Conservation (phyloP, 2,113 vertebrate genomes). For the Phoenicopterus ruber region DNA sequence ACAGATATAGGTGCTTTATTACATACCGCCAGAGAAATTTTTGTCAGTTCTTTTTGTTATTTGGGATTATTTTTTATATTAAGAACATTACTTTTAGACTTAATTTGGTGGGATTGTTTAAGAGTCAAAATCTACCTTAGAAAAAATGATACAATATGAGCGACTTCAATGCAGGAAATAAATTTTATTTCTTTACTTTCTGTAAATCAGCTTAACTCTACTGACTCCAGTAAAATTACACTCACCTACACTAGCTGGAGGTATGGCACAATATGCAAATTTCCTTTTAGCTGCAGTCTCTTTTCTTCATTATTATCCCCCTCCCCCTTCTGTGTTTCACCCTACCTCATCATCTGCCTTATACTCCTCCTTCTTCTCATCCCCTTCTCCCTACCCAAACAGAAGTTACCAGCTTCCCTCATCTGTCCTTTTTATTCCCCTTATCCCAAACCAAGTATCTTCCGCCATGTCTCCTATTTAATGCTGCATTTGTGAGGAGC, state of each 20-base stretch:
- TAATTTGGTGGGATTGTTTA: not conserved
- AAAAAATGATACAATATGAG: not conserved
- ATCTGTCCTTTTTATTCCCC: not conserved
- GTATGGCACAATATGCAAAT: not conserved
- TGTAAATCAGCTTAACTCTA: not conserved
- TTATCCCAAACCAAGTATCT: not conserved
- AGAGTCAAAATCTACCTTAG: not conserved
- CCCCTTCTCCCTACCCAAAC: not conserved
- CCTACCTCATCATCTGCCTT: not conserved
- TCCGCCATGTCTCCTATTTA: not conserved
- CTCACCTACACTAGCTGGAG: not conserved
- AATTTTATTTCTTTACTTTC: not conserved
- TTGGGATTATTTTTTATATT: not conserved
- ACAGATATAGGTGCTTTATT: not conserved
- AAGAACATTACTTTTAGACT: not conserved
- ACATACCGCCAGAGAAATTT: not conserved
- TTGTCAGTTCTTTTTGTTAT: not conserved
- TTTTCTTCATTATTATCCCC: not conserved
- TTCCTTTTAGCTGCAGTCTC: not conserved
- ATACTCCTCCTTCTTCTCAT: not conserved
- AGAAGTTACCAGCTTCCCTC: not conserved
- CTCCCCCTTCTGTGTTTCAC: not conserved
- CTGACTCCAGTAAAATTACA: not conserved
- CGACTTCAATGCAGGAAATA: fast-evolving
- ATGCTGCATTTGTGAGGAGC: not conserved